These are phyloP conservation scores for Leucosticte australis DNA, from an alignment of 2,113 vertebrate species.

Conservation along the genomic window DNA sequence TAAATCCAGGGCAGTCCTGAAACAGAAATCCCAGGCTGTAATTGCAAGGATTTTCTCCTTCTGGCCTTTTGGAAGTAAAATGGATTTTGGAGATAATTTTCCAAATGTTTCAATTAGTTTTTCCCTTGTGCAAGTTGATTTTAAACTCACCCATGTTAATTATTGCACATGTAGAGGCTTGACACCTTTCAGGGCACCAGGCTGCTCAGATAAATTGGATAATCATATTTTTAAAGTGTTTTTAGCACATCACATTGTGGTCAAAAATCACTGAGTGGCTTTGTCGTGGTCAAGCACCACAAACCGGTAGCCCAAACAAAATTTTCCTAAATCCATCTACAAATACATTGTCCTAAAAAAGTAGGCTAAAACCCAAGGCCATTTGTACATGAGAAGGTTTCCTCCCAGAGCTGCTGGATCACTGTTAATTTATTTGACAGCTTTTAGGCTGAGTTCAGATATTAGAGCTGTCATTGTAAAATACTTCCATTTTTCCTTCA, in stretches of 20 bases:
- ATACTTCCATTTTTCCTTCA: constrained; percentile 32
- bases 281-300: rapidly evolving
- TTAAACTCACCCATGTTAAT: not conserved
- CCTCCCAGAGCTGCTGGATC: not conserved
- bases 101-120: not conserved
- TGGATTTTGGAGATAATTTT: not conserved
- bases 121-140: not conserved
- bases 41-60: not conserved
- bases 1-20: constrained; percentile 7
- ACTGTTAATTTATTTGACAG: constrained; percentile 45
- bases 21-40: not conserved
- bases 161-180: not conserved
- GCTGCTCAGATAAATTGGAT: not conserved
- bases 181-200: not conserved
- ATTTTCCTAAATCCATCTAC: not conserved
- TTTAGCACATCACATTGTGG: rapidly evolving
- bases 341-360: not conserved
- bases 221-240: not conserved
- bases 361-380: not conserved
- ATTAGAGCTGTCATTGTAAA: constrained; percentile 45
- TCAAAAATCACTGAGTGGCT: not conserved
- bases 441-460: not conserved
- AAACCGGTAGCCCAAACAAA: not conserved
- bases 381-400: not conserved
- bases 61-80: not conserved